phyloP scores from a whole-genome alignment of 1,140 invertebrate genomes.

The Penaeus vannamei region DNA sequence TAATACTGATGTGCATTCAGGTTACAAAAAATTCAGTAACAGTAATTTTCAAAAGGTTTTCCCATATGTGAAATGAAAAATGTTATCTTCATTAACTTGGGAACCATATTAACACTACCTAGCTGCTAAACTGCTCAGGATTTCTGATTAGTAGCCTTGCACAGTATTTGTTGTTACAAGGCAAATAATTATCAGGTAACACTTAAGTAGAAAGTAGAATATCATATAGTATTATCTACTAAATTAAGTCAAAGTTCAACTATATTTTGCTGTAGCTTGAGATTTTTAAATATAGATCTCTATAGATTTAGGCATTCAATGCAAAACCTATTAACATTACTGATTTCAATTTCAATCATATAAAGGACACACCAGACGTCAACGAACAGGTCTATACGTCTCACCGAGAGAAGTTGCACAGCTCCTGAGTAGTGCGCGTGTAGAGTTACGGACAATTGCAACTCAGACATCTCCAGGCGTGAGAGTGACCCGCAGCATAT shows the following conservation, averaged over 20 bases:
- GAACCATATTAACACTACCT: too few relatives aligned
- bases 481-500: conserved; percentile 57
- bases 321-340: background rate
- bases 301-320: background rate
- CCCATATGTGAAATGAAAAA: too few relatives aligned
- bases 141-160: too few relatives aligned
- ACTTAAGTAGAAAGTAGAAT: background rate
- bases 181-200: too few relatives aligned
- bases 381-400: conserved; percentile 20
- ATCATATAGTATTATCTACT: background rate
- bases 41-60: too few relatives aligned
- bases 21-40: too few relatives aligned
- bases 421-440: conserved; percentile 25
- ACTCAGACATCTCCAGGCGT: conserved; percentile 51
- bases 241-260: background rate
- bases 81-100: too few relatives aligned
- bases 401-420: conserved; percentile 49
- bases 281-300: background rate
- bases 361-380: conserved; percentile 31
- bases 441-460: conserved; percentile 36
- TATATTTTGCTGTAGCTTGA: background rate
- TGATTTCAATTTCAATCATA: conserved; percentile 5
- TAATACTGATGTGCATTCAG: too few relatives aligned
- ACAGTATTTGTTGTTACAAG: too few relatives aligned
- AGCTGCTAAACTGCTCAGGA: too few relatives aligned